Evolutionary conservation across 1,140 invertebrate genomes (phyloP).

Genomic region (Sinella curviseta): DNA sequence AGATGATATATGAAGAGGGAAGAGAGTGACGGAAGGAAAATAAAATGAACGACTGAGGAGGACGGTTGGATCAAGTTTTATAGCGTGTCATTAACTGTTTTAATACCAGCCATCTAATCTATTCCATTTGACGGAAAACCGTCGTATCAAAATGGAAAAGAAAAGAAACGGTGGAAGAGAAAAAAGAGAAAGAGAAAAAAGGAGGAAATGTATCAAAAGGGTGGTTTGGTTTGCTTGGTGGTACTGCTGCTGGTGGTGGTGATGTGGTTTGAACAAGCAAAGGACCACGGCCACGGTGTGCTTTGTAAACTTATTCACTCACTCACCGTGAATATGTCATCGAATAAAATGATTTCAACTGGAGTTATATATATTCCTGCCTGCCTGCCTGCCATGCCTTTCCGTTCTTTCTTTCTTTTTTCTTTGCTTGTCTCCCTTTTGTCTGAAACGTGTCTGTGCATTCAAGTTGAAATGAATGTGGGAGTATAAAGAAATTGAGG

Average conservation of each 20-base stretch:
- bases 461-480: not conserved
- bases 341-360: not conserved
- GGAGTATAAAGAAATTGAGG: not conserved
- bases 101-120: slow-evolving; percentile 36
- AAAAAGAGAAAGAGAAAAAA: not conserved
- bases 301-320: not conserved
- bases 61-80: slow-evolving; percentile 37
- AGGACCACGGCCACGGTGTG: no score
- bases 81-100: slow-evolving; percentile 38
- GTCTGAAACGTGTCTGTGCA: slow-evolving; percentile 15
- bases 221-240: no score
- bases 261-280: no score
- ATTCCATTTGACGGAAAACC: slow-evolving; percentile 26
- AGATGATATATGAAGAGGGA: not conserved
- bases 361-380: not conserved
- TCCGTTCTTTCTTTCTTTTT: no score
- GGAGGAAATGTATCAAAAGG: not conserved
- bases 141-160: not conserved
- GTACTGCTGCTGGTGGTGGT: no score
- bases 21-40: not conserved
- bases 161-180: not conserved
- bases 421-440: no score
- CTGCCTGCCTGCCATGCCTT: no score
- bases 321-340: slow-evolving; percentile 14
- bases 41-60: slow-evolving; percentile 32